phyloP scores from a whole-genome alignment of 2,888 invertebrate genomes.

The Agrypnus murinus region DNA sequence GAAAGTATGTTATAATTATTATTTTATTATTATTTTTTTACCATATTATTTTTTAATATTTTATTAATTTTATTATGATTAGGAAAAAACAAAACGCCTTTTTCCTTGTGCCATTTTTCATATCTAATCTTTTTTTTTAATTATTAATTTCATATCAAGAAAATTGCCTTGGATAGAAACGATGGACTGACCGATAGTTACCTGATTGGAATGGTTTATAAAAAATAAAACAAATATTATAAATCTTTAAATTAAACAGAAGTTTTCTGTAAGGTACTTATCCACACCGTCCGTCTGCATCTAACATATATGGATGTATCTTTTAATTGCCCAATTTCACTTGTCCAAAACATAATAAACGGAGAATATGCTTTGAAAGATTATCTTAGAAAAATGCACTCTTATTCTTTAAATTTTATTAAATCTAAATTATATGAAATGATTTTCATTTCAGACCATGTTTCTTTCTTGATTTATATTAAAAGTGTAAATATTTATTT shows the following conservation, averaged over 20 bases:
- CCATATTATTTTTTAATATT: background rate
- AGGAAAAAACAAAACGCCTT: conserved; percentile 34
- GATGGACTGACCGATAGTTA: conserved; percentile 65
- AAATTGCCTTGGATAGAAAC: conserved; percentile 63
- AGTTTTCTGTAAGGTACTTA: conserved; percentile 27
- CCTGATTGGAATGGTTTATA: conserved; percentile 60
- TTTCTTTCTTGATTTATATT: no score
- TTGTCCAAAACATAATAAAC: conserved; percentile 1
- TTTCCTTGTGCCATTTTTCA: conserved; percentile 54
- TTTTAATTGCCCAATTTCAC: background rate
- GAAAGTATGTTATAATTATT: conserved; percentile 48
- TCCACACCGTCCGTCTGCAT: conserved; percentile 38
- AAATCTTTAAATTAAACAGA: conserved; percentile 32
- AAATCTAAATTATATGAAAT: no score
- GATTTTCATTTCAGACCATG: no score
- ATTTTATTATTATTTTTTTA: conserved; percentile 48
- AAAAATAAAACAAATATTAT: conserved; percentile 11
- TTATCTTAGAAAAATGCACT: no score
- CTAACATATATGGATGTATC: background rate
- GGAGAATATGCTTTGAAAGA: no score
- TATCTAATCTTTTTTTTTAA: conserved; percentile 47
- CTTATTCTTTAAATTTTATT: no score
- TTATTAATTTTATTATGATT: conserved; percentile 39
- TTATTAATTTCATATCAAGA: conserved; percentile 60
- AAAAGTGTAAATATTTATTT: no score